Conservation (phyloP, 2,888 invertebrate species). For the Rhamnusium bicolor region DNA sequence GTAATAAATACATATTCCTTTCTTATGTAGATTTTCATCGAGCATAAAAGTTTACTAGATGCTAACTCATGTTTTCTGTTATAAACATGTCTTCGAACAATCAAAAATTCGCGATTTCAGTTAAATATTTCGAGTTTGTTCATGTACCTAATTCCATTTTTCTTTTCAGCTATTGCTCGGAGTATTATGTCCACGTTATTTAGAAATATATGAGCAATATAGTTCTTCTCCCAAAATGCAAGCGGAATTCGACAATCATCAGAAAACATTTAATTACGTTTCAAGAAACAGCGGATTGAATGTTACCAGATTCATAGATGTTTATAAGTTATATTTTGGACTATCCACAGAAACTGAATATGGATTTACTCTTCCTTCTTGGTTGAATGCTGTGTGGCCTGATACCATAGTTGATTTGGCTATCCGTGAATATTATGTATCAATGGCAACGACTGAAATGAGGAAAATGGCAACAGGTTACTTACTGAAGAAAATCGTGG, state of each 20-base stretch:
- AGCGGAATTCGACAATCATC: constrained; percentile 69
- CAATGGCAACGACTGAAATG: constrained; percentile 60
- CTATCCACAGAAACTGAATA: constrained; percentile 75
- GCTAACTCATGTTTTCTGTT: no score
- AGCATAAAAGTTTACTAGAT: no score
- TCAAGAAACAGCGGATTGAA: constrained; percentile 71
- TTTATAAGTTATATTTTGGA: constrained; percentile 76
- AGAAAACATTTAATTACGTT: constrained; percentile 71
- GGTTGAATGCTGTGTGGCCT: constrained; percentile 67
- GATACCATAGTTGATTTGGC: constrained; percentile 62
- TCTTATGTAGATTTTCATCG: no score
- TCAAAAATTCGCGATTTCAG: no score
- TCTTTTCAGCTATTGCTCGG: constrained; percentile 43
- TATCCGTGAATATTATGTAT: constrained; percentile 49
- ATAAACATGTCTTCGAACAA: no score
- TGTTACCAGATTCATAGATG: constrained; percentile 74
- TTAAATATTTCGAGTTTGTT: no score
- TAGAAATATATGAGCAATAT: constrained; percentile 46
- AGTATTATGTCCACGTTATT: constrained; percentile 52
- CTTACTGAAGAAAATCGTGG: constrained; percentile 53
- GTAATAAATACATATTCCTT: no score
- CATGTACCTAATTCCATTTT: not conserved
- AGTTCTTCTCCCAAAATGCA: constrained; percentile 65
- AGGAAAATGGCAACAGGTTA: constrained; percentile 54
- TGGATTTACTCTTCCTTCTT: constrained; percentile 67